Conservation (phyloP, 1,140 invertebrate species). For the Matsumurasca onukii region DNA sequence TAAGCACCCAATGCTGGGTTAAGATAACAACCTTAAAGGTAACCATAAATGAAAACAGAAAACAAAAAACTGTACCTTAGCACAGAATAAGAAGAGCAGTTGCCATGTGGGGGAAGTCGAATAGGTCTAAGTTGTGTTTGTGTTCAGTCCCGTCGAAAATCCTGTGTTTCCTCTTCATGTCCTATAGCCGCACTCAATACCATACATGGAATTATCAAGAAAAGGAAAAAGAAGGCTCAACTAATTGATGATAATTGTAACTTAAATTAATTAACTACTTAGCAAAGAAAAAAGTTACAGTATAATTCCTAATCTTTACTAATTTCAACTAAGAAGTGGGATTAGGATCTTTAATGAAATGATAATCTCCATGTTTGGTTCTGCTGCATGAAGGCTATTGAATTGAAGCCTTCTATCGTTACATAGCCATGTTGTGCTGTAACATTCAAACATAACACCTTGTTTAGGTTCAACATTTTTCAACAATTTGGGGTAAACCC, state of each 20-base stretch:
- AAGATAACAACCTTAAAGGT: too few species aligned
- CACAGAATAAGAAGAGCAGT: constrained; percentile 1
- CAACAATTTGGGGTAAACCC: too few species aligned
- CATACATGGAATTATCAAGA: constrained; percentile 23
- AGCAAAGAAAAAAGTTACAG: too few species aligned
- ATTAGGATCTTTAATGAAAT: constrained; percentile 24
- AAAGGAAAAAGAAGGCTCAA: background rate
- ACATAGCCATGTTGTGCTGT: constrained; percentile 3
- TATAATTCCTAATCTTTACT: too few species aligned
- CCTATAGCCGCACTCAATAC: constrained; percentile 11
- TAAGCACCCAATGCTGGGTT: too few species aligned
- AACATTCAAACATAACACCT: too few species aligned
- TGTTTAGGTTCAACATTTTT: too few species aligned
- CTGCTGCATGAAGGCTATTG: constrained; percentile 7
- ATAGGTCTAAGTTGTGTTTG: background rate
- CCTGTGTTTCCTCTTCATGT: constrained; percentile 17
- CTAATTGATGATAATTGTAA: background rate
- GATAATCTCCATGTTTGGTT: constrained; percentile 28
- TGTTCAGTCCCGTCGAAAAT: background rate
- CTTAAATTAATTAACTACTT: too few species aligned
- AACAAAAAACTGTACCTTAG: constrained; percentile 1
- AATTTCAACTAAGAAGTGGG: too few species aligned
- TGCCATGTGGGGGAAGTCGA: constrained; percentile 4
- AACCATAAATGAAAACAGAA: too few species aligned
- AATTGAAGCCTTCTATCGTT: background rate